Conservation (phyloP, 2,888 invertebrate species). For the Trissolcus brochymenae region DNA sequence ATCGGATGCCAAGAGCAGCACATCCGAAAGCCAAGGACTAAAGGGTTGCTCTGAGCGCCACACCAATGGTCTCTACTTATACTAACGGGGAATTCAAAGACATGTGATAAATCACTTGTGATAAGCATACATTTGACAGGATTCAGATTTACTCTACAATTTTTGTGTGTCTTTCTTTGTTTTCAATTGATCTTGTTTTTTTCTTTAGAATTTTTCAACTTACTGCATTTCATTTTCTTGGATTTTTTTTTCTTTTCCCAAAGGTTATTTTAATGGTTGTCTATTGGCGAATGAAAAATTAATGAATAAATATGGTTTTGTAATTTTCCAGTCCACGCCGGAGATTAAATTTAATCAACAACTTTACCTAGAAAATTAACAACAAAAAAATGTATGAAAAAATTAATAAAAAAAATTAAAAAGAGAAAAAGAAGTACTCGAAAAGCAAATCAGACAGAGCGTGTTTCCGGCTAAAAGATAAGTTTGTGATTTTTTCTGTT, state of each 20-base stretch:
- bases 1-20: slow-evolving; percentile 74
- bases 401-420: not conserved
- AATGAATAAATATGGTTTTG: too few relatives aligned
- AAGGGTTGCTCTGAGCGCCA: slow-evolving; percentile 72
- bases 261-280: too few relatives aligned
- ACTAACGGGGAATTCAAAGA: slow-evolving; percentile 77
- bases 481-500: slow-evolving; percentile 8
- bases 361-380: too few relatives aligned
- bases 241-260: too few relatives aligned
- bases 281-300: too few relatives aligned
- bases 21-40: slow-evolving; percentile 76
- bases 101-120: slow-evolving; percentile 68
- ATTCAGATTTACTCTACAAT: slow-evolving; percentile 30
- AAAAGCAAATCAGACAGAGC: too few relatives aligned
- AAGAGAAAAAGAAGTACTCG: not conserved
- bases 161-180: slow-evolving; percentile 31
- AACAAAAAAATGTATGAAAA: not conserved
- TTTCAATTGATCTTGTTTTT: slow-evolving; percentile 18
- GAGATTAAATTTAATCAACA: too few relatives aligned
- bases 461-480: slow-evolving; percentile 20
- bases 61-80: slow-evolving; percentile 76
- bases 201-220: slow-evolving; percentile 29
- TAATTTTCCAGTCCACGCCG: too few relatives aligned
- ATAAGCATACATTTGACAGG: slow-evolving; percentile 31
- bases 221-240: too few relatives aligned